Percentiles rank a stretch among this genome's conserved stretches.
phyloP scores from a whole-genome alignment of 2,113 vertebrate genomes.

The Plestiodon gilberti region DNA sequence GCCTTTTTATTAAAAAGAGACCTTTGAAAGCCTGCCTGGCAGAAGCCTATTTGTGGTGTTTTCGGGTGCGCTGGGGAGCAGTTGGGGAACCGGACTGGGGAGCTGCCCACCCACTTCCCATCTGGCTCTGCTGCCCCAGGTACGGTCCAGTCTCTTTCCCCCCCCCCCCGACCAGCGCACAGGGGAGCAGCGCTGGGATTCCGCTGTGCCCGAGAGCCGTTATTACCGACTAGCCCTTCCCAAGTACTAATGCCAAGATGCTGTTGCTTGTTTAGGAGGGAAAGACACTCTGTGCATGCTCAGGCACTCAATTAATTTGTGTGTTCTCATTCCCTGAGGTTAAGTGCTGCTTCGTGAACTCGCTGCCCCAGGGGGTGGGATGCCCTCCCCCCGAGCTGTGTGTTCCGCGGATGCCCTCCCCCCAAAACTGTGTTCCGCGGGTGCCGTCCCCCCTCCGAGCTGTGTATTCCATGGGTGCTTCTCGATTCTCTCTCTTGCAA shows the following conservation, averaged over 20 bases:
- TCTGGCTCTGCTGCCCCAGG: background rate
- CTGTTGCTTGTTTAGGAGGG: background rate
- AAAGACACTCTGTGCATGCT: background rate
- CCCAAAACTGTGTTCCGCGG: background rate
- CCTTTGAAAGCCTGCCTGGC: constrained; percentile 66
- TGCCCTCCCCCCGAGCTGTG: background rate
- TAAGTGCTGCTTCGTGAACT: no score
- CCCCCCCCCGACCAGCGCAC: no score
- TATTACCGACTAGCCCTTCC: no score
- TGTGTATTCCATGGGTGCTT: no score
- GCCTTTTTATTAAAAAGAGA: constrained; percentile 87
- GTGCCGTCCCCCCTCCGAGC: background rate
- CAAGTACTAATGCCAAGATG: background rate
- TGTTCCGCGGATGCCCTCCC: background rate
- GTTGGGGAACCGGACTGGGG: background rate
- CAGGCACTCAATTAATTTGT: background rate
- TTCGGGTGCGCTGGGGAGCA: background rate
- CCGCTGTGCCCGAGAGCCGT: background rate
- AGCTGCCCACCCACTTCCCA: background rate
- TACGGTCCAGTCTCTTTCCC: no score
- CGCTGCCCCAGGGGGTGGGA: no score
- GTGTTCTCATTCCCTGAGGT: no score
- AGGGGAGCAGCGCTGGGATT: no score
- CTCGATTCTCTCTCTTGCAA: background rate
- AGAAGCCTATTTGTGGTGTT: constrained; percentile 5